Evolutionary conservation across 2,888 invertebrate species (phyloP), one percentile per base, ranked within the genome.

Genomic region (Urechis unicinctus): DNA sequence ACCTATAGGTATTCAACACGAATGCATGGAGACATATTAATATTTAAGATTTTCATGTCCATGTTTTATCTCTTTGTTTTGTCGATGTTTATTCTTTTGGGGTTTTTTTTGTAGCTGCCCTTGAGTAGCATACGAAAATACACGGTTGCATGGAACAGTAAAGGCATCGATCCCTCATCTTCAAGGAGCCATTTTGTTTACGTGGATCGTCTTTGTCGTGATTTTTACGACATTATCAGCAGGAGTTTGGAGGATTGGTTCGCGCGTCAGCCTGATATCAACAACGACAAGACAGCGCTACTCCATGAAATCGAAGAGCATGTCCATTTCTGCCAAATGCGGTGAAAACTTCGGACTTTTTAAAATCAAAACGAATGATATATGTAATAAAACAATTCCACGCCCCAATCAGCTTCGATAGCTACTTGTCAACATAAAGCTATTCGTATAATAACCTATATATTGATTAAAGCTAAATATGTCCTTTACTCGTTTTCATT

Each of bases 111-210:
- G 36, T 36, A 36, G 36, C 36, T 36, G 36, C 17, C 36, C 17
- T 36, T 36, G 9, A 36, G 36, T 17, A 50, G 53, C 52, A 46
- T 49, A 21, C 30, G 48, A n/a, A 45, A 41, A 3, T 72, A 66
- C 56, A 57, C 66, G 3, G 45, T 69, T 3, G 58, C 61, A 26
- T 73, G 72, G 72, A 47, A 59, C 6, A 30, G 63, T 1, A 68
- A 67, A 2, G 73, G 72, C 2, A 63, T 71, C 5, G 60, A 62
- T 29, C 57, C 66, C 0, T 55, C 59, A 3, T 63, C 59, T 1
- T 57, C 66, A 30, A 63, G 73, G 21, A 61, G 61, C 17, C 72
- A 73, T 55, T 60, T 63, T 43, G 53, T 60, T 31, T 73, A 74
- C 58, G 47, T 69, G 6, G 73, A 73, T 43, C 57, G 68, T 5